phyloP scores from a whole-genome alignment of 2,113 vertebrate species.

The Oncorhynchus nerka region DNA sequence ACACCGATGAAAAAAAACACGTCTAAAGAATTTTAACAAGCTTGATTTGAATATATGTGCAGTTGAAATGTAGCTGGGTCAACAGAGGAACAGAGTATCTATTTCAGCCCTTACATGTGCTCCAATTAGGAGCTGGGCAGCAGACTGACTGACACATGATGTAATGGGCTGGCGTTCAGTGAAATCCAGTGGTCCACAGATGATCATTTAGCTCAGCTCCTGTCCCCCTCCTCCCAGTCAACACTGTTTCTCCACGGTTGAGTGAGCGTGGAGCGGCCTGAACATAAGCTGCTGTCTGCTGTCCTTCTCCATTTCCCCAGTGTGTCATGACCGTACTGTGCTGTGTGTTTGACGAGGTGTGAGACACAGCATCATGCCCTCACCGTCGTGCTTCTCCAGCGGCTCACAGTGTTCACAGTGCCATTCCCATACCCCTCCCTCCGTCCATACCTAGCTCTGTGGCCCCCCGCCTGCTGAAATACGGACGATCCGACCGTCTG shows the following conservation, averaged over 20 bases:
- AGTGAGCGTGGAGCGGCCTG: constrained; percentile 58
- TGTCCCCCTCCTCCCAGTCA: constrained; percentile 35
- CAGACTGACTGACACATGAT: constrained; percentile 50
- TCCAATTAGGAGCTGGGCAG: constrained; percentile 30
- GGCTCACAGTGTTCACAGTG: constrained; percentile 42
- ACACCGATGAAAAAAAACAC: not conserved
- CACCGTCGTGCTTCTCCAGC: constrained; percentile 24
- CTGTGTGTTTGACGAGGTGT: constrained; percentile 70
- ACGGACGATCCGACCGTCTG: constrained; percentile 64
- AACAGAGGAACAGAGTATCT: not conserved
- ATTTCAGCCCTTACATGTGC: constrained; percentile 10
- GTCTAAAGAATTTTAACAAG: not conserved
- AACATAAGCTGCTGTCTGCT: constrained; percentile 67
- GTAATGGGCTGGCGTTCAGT: constrained; percentile 56
- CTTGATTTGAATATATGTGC: not conserved
- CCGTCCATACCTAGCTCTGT: not conserved
- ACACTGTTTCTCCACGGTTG: constrained; percentile 55
- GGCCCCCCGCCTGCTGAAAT: constrained; percentile 66
- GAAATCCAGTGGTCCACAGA: constrained; percentile 46
- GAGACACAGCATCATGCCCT: constrained; percentile 53
- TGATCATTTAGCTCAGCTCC: constrained; percentile 38
- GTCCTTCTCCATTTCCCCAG: constrained; percentile 69
- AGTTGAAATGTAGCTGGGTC: not conserved
- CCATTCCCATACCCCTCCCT: not conserved
- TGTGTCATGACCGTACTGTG: constrained; percentile 66